Conservation (phyloP, 2,797 vertebrate species). For the Chelon auratus region DNA sequence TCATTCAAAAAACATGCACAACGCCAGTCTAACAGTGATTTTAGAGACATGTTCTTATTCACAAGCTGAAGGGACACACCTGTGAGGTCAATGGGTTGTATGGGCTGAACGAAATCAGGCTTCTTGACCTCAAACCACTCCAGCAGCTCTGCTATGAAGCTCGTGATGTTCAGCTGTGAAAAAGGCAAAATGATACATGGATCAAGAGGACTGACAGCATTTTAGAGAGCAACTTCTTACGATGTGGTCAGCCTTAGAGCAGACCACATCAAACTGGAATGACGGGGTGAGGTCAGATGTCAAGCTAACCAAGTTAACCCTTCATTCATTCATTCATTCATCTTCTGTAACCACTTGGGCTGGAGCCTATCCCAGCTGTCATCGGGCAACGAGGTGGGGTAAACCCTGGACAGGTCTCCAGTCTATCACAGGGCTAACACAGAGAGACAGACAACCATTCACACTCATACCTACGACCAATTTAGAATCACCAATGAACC, state of each 20-base stretch:
- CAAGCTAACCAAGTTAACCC: neutral
- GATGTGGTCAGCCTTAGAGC: neutral
- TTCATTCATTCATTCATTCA: no score
- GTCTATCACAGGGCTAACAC: no score
- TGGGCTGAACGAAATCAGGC: constrained; percentile 88
- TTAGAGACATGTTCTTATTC: no score
- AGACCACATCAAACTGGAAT: neutral
- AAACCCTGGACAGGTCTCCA: no score
- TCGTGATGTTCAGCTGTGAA: constrained; percentile 88
- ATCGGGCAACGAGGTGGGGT: no score
- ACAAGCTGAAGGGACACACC: constrained; percentile 56
- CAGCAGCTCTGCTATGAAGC: constrained; percentile 90
- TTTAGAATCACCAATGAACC: no score
- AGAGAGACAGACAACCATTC: no score
- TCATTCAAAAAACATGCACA: neutral
- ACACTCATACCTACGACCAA: no score
- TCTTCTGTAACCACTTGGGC: no score
- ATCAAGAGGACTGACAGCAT: neutral
- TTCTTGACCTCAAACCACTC: constrained; percentile 90
- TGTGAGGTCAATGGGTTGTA: constrained; percentile 84
- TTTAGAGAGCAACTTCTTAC: neutral
- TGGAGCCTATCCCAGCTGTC: no score
- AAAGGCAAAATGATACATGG: neutral
- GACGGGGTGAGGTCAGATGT: neutral
- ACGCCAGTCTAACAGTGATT: neutral